phyloP scores from a whole-genome alignment of 2,797 vertebrate species.

The Neoniphon sammara region DNA sequence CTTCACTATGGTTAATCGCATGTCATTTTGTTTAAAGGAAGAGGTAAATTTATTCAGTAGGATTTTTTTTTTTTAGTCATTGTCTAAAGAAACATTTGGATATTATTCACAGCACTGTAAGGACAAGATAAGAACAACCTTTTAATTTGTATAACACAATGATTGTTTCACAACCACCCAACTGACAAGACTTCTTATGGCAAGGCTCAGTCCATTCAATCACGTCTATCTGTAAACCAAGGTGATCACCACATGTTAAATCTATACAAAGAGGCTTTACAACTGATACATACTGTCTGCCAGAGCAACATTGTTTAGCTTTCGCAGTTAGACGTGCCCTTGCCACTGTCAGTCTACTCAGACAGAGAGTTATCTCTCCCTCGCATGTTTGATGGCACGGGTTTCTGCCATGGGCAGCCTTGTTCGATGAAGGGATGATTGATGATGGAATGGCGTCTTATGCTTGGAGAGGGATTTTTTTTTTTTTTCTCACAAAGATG shows the following conservation, averaged over 20 bases:
- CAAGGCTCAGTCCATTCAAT: conserved; percentile 80
- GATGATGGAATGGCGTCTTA: conserved; percentile 47
- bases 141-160: conserved; percentile 75
- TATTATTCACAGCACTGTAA: conserved; percentile 84
- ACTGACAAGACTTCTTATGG: conserved; percentile 78
- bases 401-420: conserved; percentile 28
- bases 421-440: conserved; percentile 43
- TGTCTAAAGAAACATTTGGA: conserved; percentile 74
- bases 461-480: conserved; percentile 39
- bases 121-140: conserved; percentile 77
- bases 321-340: conserved; percentile 67
- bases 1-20: conserved; percentile 77
- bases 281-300: conserved; percentile 67
- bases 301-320: conserved; percentile 53
- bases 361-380: conserved; percentile 54
- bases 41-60: conserved; percentile 71
- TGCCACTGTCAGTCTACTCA: conserved; percentile 36
- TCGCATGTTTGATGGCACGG: conserved; percentile 51
- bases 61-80: conserved; percentile 55
- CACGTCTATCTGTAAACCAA: conserved; percentile 78
- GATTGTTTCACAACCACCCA: conserved; percentile 80
- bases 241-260: conserved; percentile 75
- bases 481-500: conserved; percentile 89
- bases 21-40: conserved; percentile 71
- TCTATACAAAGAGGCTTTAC: conserved; percentile 79